Conservation (phyloP, 2,797 vertebrate genomes). For the Aplochiton taeniatus region DNA sequence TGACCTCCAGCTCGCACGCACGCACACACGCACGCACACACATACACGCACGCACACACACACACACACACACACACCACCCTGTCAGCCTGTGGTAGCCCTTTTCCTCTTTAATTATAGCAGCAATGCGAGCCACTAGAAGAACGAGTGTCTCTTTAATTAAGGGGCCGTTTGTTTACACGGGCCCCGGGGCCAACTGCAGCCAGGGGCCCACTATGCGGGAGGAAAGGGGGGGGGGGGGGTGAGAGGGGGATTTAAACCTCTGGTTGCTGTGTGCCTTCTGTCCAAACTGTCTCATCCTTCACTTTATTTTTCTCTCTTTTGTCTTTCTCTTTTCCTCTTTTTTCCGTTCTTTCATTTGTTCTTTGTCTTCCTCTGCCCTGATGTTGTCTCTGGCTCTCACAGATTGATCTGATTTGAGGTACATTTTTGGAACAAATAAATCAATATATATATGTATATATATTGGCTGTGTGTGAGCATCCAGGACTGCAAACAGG, state of each 20-base stretch:
- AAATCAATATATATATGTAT: no score
- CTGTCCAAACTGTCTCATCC: no score
- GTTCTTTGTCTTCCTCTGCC: no score
- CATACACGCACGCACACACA: not conserved
- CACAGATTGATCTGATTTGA: no score
- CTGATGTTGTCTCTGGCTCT: no score
- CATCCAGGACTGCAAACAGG: no score
- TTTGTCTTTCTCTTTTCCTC: no score
- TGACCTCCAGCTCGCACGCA: conserved; percentile 3
- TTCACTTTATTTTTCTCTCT: no score
- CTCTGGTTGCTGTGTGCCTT: conserved; percentile 21
- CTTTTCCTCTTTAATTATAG: conserved; percentile 31
- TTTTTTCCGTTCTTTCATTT: no score
- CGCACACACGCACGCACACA: conserved; percentile 1
- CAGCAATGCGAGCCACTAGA: conserved; percentile 28
- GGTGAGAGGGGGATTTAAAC: not conserved
- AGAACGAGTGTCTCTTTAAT: conserved; percentile 53
- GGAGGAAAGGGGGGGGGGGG: not conserved
- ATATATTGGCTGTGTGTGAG: no score
- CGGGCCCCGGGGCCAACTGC: conserved; percentile 14
- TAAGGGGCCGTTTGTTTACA: conserved; percentile 17
- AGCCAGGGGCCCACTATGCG: not conserved
- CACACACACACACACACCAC: conserved; percentile 3
- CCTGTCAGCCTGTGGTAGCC: conserved; percentile 22
- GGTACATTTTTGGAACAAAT: no score